Evolutionary conservation across 2,113 vertebrate genomes (phyloP).

Genomic region (Ictidomys tridecemlineatus): DNA sequence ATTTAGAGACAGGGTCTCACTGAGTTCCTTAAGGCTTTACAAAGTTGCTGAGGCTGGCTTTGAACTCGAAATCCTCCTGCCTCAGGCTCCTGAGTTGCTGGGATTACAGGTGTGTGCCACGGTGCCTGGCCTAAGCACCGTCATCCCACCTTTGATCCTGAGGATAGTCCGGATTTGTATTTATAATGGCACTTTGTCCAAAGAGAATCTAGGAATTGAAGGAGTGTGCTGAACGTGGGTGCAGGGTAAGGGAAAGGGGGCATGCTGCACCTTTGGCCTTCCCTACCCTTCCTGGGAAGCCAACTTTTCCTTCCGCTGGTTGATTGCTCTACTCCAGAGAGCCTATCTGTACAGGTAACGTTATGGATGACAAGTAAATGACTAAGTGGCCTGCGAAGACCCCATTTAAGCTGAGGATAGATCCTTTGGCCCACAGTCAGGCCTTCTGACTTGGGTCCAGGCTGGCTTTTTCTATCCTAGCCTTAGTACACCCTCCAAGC

Average conservation of each 20-base stretch:
- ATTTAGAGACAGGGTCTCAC: no score
- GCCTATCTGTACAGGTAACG: background rate
- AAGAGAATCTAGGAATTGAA: background rate
- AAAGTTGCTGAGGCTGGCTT: no score
- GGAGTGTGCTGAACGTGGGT: background rate
- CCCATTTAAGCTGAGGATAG: background rate
- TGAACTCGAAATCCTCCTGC: no score
- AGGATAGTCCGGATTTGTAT: background rate
- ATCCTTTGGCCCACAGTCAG: background rate
- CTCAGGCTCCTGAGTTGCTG: no score
- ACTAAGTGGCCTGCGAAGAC: background rate
- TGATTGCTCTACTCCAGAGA: background rate
- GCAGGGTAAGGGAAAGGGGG: background rate
- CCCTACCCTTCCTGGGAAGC: background rate
- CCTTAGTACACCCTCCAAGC: background rate
- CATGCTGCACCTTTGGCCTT: background rate
- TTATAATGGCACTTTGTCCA: background rate
- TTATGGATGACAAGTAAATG: background rate
- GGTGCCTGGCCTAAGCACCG: background rate
- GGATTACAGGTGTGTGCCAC: no score
- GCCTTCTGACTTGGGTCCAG: background rate
- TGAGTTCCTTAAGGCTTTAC: no score
- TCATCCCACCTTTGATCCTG: background rate
- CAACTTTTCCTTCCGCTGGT: background rate
- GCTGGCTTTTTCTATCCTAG: background rate